phyloP scores from a whole-genome alignment of 35 echinoderm and acorn worm genomes.

The Diadema setosum region DNA sequence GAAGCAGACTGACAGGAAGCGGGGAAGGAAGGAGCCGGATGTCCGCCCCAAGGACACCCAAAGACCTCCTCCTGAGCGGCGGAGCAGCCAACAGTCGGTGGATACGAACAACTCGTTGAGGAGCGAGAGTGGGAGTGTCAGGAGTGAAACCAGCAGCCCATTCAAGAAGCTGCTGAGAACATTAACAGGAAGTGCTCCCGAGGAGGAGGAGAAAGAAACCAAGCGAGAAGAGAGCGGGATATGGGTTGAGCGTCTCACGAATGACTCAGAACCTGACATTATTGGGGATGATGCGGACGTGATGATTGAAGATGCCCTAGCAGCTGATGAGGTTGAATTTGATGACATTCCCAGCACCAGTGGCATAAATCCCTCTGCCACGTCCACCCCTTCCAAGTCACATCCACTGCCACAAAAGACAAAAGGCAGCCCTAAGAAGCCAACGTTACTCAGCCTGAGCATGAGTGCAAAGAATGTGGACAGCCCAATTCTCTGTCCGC shows the following conservation, averaged over 20 bases:
- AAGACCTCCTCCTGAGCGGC: neutral
- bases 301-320: neutral
- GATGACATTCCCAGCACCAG: neutral
- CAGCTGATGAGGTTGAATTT: neutral
- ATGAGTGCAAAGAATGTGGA: conserved; percentile 59
- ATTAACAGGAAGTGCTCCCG: neutral
- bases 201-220: neutral
- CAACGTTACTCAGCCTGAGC: conserved; percentile 70
- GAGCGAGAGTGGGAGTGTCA: neutral
- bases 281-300: neutral
- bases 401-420: no score
- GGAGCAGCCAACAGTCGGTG: neutral
- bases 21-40: neutral
- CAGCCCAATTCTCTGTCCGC: conserved; percentile 41
- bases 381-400: neutral
- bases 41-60: neutral
- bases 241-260: neutral
- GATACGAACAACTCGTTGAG: neutral
- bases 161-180: neutral
- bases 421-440: neutral
- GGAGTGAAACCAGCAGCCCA: conserved; percentile 15
- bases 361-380: neutral
- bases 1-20: neutral
- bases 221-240: neutral
- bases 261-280: neutral